Evolutionary conservation across 2,797 vertebrate genomes (phyloP), one percentile per base, ranked within the genome.

Genomic region (Falco biarmicus): DNA sequence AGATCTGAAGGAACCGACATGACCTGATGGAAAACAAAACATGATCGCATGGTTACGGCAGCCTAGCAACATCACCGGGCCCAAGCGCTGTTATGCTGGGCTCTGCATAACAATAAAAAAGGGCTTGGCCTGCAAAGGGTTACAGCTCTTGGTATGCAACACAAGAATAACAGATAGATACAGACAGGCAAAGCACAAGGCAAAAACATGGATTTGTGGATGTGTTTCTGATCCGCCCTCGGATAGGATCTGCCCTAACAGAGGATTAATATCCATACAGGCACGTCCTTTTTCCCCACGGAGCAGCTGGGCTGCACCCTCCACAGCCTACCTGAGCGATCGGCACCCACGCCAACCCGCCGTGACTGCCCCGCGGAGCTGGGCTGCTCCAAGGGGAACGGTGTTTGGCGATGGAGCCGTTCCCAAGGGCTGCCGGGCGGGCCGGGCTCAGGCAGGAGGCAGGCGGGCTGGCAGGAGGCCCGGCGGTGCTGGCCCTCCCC

Each of bases 1-100:
- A 98, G 96, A 70, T 61, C 90, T n/a, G 63, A 48, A 32, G 5
- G 9, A 83, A 68, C 69, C n/a, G 90, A 56, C 96, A 96, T 87
- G 95, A 71, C 71, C 84, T 93, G 83, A 41, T 87, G 90, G 84
- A 88, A 93, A 91, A 96, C n/a, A 95, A 95, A 93, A 24, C 22
- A 4, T 95, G 76, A 71, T 4, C 17, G 65, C 37, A 41, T 34
- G 1, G 1, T 56, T 64, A 8, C 0, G 22, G 91, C 76, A 91
- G 77, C 96, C 70, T 84, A 81, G 90, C 91, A 89, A 94, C 93
- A 61, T 84, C 77, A 25, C 84, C 34, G 22, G 92, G 14, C 79
- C 24, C 51, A 32, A 28, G 31, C 8, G 1, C 37, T 22, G 51
- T 10, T 65, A 53, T 39, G 68, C 84, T 8, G 34, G 26, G 43